A percentile compares a stretch with the other conserved stretches of the same genome.
Conservation (phyloP, 1,140 invertebrate genomes). For the Antheraea pernyi region DNA sequence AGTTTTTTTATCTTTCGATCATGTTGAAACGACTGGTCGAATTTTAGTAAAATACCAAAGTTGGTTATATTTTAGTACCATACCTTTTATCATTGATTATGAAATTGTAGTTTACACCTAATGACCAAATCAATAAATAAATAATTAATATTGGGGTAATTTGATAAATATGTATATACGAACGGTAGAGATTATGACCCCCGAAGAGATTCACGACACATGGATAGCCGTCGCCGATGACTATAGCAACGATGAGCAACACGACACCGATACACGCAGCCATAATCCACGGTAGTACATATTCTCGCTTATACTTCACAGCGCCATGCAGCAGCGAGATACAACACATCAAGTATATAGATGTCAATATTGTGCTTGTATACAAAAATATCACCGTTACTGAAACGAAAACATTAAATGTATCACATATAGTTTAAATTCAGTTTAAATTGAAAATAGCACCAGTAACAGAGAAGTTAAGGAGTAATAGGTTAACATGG, state of each 20-base stretch:
- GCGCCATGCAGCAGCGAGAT: conserved; percentile 68
- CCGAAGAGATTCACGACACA: conserved; percentile 60
- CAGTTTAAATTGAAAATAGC: too few relatives aligned
- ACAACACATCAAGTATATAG: conserved; percentile 68
- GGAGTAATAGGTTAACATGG: too few relatives aligned
- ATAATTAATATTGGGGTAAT: too few relatives aligned
- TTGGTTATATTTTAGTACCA: too few relatives aligned
- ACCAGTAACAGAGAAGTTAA: too few relatives aligned
- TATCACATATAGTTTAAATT: too few relatives aligned
- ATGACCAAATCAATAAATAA: too few relatives aligned
- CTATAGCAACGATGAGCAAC: conserved; percentile 51
- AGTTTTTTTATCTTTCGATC: too few relatives aligned
- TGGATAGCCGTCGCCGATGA: conserved; percentile 58
- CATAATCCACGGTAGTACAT: conserved; percentile 68
- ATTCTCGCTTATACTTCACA: conserved; percentile 63
- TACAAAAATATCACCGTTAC: conserved; percentile 68
- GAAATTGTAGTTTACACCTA: too few relatives aligned
- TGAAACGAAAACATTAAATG: conserved; percentile 33
- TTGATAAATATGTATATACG: conserved; percentile 31
- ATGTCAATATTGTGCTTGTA: conserved; percentile 64
- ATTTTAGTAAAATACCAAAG: too few relatives aligned
- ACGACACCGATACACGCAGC: conserved; percentile 56
- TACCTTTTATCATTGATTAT: too few relatives aligned
- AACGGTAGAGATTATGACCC: conserved; percentile 64
- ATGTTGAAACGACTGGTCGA: too few relatives aligned